Evolutionary conservation across 2,888 invertebrate species (phyloP).

Genomic region (Heliothis peltigera): DNA sequence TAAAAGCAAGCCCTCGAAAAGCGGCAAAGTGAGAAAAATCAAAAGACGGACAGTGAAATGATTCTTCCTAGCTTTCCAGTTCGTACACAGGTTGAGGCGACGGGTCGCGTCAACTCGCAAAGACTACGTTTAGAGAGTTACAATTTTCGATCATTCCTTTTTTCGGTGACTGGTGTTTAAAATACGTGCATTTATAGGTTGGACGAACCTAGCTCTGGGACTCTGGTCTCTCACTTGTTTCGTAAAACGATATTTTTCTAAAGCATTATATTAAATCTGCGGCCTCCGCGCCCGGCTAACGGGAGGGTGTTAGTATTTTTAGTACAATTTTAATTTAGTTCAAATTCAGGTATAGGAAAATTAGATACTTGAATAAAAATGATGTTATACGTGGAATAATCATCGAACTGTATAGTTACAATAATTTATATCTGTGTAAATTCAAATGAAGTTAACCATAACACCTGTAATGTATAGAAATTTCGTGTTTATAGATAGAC

Average conservation of each 20-base stretch:
- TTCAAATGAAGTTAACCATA: constrained; percentile 65
- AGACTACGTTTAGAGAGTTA: constrained; percentile 60
- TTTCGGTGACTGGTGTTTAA: constrained; percentile 78
- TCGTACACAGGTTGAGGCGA: constrained; percentile 81
- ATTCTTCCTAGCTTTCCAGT: constrained; percentile 85
- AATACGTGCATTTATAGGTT: constrained; percentile 77
- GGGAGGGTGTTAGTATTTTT: constrained; percentile 79
- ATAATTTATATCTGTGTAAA: constrained; percentile 78
- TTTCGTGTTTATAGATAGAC: constrained; percentile 68
- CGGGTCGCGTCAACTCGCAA: constrained; percentile 64
- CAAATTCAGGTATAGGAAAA: constrained; percentile 77
- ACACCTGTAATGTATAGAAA: constrained; percentile 69
- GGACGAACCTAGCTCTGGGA: constrained; percentile 57
- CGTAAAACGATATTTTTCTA: constrained; percentile 75
- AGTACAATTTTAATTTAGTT: constrained; percentile 86
- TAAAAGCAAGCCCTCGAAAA: constrained; percentile 75
- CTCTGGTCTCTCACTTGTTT: constrained; percentile 56
- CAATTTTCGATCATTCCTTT: constrained; percentile 75
- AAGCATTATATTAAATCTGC: constrained; percentile 67
- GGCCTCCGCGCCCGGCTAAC: constrained; percentile 65
- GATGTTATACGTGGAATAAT: constrained; percentile 64
- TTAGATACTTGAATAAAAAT: constrained; percentile 72
- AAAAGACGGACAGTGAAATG: constrained; percentile 86
- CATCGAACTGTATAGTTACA: constrained; percentile 75
- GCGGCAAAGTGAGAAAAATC: constrained; percentile 79